Evolutionary conservation across 2,888 invertebrate species (phyloP).

Genomic region (Stenotaenia linearis): DNA sequence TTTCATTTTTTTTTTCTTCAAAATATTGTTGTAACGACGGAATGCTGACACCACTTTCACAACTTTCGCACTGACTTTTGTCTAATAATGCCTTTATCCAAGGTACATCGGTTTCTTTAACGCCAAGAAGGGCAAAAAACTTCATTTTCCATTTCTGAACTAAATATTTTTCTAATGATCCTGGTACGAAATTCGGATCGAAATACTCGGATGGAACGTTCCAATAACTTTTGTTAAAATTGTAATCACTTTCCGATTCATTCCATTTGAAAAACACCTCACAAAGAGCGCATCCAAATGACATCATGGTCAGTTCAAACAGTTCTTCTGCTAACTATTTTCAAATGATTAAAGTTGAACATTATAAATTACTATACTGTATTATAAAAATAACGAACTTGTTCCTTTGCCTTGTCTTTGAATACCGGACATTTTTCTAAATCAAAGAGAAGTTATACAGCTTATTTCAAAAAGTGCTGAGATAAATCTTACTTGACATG

Average conservation of each 20-base stretch:
- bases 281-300: neutral
- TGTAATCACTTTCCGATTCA: neutral
- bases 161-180: neutral
- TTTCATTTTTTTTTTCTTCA: neutral
- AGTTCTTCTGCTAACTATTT: neutral
- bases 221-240: neutral
- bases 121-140: neutral
- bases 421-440: neutral
- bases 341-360: neutral
- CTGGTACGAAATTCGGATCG: neutral
- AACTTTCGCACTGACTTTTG: neutral
- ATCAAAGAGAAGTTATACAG: neutral
- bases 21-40: neutral
- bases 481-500: neutral
- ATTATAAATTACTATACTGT: neutral
- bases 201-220: neutral
- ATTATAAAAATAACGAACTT: neutral
- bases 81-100: neutral
- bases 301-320: neutral
- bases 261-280: neutral
- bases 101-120: neutral
- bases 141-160: neutral
- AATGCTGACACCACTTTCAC: neutral
- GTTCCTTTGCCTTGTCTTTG: neutral
- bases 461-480: neutral